A percentile compares a stretch with the other conserved stretches of the same genome.
Conservation (phyloP, 2,797 vertebrate genomes). For the Echiichthys vipera region DNA sequence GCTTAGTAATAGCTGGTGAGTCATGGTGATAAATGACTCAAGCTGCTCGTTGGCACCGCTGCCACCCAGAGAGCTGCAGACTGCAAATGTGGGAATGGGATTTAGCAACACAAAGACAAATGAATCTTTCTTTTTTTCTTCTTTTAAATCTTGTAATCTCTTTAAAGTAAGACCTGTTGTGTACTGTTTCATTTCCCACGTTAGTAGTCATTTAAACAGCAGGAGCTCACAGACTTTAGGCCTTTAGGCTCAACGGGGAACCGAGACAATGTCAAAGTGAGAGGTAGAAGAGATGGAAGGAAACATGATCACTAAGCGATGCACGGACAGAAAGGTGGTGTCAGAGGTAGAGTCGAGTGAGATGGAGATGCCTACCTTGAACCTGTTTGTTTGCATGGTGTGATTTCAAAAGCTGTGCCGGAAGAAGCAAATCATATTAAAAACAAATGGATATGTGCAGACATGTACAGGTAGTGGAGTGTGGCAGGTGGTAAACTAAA, state of each 20-base stretch:
- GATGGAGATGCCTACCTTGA: conserved; percentile 94
- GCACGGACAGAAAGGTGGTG: conserved; percentile 10
- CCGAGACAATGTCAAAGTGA: not conserved
- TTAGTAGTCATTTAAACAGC: conserved; percentile 8
- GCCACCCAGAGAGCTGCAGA: conserved; percentile 55
- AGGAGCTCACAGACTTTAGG: conserved; percentile 9
- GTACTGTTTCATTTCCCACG: conserved; percentile 18
- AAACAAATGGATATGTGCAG: conserved; percentile 68
- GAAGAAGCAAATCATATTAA: conserved; percentile 85
- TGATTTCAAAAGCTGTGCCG: conserved; percentile 99
- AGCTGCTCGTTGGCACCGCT: conserved; percentile 62
- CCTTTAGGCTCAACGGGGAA: conserved; percentile 11
- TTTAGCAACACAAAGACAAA: conserved; percentile 49
- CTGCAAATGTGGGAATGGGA: conserved; percentile 40
- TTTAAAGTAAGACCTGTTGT: conserved; percentile 15
- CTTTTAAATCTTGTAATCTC: conserved; percentile 27
- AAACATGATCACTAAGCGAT: not conserved
- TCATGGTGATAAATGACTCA: conserved; percentile 76
- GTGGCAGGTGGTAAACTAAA: conserved; percentile 56
- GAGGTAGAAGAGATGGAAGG: not conserved
- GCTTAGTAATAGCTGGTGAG: conserved; percentile 73
- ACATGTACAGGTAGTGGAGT: conserved; percentile 57
- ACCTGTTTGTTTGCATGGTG: conserved; percentile 97
- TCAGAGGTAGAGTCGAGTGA: conserved; percentile 54
- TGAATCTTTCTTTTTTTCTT: conserved; percentile 21